Percentiles rank a stretch among this genome's conserved stretches.
phyloP scores from a whole-genome alignment of 1,140 invertebrate genomes.

The Lordiphosa collinella region DNA sequence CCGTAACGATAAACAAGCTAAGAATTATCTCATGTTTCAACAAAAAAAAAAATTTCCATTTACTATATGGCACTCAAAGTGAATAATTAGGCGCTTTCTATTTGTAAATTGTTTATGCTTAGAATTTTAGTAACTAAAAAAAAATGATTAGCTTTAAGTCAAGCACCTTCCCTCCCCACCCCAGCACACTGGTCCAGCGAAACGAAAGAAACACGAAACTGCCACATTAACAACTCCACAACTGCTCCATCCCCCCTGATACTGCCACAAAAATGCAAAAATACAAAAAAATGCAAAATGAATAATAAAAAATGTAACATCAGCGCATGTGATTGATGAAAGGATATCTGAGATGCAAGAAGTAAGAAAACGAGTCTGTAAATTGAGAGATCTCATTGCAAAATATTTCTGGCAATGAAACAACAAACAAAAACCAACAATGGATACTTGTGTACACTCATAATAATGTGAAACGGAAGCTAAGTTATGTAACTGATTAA shows the following conservation, averaged over 20 bases:
- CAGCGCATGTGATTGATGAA: constrained; percentile 16
- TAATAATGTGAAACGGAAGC: constrained; percentile 55
- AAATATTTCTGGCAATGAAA: constrained; percentile 6
- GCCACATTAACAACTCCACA: constrained; percentile 45
- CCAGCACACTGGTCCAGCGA: constrained; percentile 15
- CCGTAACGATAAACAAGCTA: constrained; percentile 36
- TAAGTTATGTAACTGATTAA: constrained; percentile 62
- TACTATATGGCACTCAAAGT: constrained; percentile 55
- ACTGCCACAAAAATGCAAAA: constrained; percentile 47
- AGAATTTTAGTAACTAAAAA: constrained; percentile 65
- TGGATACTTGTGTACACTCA: constrained; percentile 23
- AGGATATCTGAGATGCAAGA: constrained; percentile 23
- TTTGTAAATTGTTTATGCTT: constrained; percentile 62
- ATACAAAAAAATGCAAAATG: background rate
- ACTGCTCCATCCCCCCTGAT: constrained; percentile 27
- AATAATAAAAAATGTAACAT: too few relatives aligned
- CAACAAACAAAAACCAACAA: background rate
- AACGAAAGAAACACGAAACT: constrained; percentile 55
- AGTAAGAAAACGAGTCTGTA: constrained; percentile 16
- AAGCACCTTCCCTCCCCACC: constrained; percentile 39
- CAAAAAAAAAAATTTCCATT: constrained; percentile 45
- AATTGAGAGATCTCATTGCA: constrained; percentile 11
- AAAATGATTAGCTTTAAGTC: constrained; percentile 63
- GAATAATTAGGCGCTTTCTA: constrained; percentile 67
- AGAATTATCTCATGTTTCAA: constrained; percentile 70